These are phyloP conservation scores for Drosophila erecta DNA, from an alignment of 1,140 invertebrate species.

Conservation along the genomic window DNA sequence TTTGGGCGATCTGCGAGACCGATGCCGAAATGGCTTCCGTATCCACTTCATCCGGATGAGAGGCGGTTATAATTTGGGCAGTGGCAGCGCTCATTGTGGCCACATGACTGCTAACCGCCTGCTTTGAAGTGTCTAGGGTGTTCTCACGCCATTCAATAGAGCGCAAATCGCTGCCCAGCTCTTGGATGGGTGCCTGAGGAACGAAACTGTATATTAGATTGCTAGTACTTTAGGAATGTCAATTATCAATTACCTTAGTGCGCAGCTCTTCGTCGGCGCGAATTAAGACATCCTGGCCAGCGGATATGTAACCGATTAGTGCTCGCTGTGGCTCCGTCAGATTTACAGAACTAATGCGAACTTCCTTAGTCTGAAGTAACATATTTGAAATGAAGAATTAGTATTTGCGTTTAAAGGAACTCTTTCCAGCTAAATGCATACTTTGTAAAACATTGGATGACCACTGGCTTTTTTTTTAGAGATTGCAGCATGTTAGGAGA, in stretches of 20 bases:
- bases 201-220: background rate
- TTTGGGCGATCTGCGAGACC: conserved; percentile 98
- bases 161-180: conserved; percentile 92
- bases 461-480: conserved; percentile 56
- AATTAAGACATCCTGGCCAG: conserved; percentile 93
- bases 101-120: conserved; percentile 97
- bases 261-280: conserved; percentile 93
- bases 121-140: conserved; percentile 97
- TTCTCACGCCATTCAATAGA: conserved; percentile 97
- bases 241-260: conserved; percentile 84
- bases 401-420: background rate
- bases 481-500: conserved; percentile 68
- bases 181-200: conserved; percentile 87
- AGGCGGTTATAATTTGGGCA: conserved; percentile 96
- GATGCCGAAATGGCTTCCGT: conserved; percentile 98
- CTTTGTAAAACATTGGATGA: conserved; percentile 73
- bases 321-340: conserved; percentile 96
- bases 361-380: conserved; percentile 91
- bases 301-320: conserved; percentile 94
- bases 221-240: background rate
- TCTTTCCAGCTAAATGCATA: conserved; percentile 45
- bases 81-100: conserved; percentile 99
- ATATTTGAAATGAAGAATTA: background rate
- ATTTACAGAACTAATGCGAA: conserved; percentile 91
- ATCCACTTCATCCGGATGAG: conserved; percentile 93